phyloP scores from a whole-genome alignment of 2,797 vertebrate species.

The Smutsia temminckii region DNA sequence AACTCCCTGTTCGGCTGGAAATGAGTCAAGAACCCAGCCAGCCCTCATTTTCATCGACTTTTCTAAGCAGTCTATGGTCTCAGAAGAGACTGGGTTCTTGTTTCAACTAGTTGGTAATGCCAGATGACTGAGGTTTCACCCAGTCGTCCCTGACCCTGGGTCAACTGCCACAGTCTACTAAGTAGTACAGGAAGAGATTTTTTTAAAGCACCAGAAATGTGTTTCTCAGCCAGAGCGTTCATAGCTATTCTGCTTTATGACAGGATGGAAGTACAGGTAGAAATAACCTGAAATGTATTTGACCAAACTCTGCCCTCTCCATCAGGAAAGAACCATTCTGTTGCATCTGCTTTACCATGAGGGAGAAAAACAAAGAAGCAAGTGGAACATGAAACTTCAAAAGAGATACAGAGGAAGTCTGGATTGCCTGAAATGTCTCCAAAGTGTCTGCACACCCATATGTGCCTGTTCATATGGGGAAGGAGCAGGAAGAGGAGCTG shows the following conservation, averaged over 20 bases:
- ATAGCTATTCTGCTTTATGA: neutral
- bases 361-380: neutral
- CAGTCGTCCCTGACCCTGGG: neutral
- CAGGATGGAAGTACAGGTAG: neutral
- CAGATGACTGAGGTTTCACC: neutral
- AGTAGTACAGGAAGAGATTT: neutral
- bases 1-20: neutral
- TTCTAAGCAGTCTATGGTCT: neutral
- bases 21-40: neutral
- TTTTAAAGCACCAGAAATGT: slow-evolving; percentile 7
- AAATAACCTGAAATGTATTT: slow-evolving; percentile 48
- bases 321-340: neutral
- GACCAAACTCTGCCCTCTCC: neutral
- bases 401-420: neutral
- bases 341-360: neutral
- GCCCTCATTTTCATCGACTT: neutral
- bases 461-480: neutral
- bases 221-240: neutral
- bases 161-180: neutral
- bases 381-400: neutral
- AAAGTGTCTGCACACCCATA: neutral
- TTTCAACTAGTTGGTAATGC: neutral
- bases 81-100: neutral
- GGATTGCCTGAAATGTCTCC: neutral
- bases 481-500: neutral